phyloP scores from a whole-genome alignment of 2,888 invertebrate species.

The Dysmachus trigonus region DNA sequence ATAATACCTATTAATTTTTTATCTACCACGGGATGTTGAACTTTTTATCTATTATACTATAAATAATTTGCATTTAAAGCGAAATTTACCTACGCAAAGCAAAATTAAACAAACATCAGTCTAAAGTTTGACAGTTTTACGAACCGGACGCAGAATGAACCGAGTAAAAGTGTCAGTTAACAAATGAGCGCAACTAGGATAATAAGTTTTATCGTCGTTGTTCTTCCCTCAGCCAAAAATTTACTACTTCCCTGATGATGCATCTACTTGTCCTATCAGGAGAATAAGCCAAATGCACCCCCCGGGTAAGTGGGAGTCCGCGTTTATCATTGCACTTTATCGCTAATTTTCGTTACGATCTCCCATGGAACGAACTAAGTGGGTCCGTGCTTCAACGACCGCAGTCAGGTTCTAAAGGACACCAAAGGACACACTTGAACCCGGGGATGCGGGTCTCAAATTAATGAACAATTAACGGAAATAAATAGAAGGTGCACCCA shows the following conservation, averaged over 20 bases:
- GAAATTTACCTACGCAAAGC: not conserved
- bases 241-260: not conserved
- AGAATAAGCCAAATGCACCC: not conserved
- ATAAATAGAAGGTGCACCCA: not conserved
- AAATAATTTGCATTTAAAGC: not conserved
- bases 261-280: not conserved
- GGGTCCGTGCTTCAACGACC: not conserved
- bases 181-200: not conserved
- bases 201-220: not conserved
- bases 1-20: not conserved
- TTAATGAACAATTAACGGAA: not conserved
- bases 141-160: not conserved
- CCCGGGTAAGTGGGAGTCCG: not conserved
- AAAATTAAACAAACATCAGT: not conserved
- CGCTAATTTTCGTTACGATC: not conserved
- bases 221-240: not conserved
- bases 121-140: not conserved
- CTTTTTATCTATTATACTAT: not conserved
- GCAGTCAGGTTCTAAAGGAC: not conserved
- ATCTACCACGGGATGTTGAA: not conserved
- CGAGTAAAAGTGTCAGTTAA: not conserved
- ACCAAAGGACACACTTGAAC: not conserved
- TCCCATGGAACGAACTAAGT: not conserved
- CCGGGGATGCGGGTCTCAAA: not conserved
- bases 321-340: not conserved